Evolutionary conservation across 2,113 vertebrate genomes (phyloP), one percentile per base, ranked within the genome.

Genomic region (Microcebus lehilahytsara): DNA sequence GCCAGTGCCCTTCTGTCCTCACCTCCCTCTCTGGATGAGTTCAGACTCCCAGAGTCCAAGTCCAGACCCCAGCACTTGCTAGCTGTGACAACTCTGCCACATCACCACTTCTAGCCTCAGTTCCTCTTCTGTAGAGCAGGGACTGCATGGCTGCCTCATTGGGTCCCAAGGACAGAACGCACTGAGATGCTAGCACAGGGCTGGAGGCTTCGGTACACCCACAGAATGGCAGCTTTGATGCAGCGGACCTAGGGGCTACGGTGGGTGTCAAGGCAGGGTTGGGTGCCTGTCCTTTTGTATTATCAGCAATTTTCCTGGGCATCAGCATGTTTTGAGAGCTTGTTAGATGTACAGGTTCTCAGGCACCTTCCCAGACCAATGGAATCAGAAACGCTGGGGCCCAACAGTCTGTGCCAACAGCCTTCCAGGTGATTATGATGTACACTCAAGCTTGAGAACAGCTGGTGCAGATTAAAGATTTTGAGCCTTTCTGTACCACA

Each of bases 381-480:
- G 64, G 23, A 42, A 49, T 34, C 60, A n/a, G n/a, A 84, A 14
- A 49, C 0, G 2, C 34, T 0, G 4, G 69, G 83, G 22, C 40
- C 53, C 23, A 1, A 64, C 1, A 0, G 0, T 1, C 58, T 30
- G 19, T 17, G 3, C 6, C 2, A 19, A 25, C 5, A 3, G 12
- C 40, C 67, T 56, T 34, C 30, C 4, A 40, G 13, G 23, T 8
- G 51, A 72, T 7, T 46, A 40, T 40, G 14, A 20, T 0, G 3
- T 6, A 6, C 0, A 12, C 3, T 6, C 42, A 17, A 42, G 51
- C 10, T 3, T 23, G 22, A 51, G 46, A 64, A 14, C 7, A n/a
- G 46, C 6, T 3, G 13, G 71, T 92, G 60, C 74, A n/a, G 7
- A 46, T 7, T 5, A 49, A 2, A 16, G 1, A 40, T 22, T 32